Conservation (phyloP, 2,888 invertebrate species). For the Hydraecia micacea region DNA sequence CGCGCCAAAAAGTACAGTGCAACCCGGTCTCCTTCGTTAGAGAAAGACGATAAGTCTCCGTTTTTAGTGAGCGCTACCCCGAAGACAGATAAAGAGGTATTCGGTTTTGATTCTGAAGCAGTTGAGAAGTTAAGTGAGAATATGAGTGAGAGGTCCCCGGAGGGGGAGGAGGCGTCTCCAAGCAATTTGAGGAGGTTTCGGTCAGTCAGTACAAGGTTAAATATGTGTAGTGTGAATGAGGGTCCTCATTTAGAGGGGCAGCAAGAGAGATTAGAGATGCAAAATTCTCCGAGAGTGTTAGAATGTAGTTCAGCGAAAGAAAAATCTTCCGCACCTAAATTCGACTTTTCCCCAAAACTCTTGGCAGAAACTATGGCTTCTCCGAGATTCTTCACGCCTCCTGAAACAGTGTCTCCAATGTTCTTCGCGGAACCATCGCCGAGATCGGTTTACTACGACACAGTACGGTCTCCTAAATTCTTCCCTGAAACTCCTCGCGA, state of each 20-base stretch:
- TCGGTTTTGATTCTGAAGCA: slow-evolving; percentile 82
- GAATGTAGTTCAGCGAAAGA: slow-evolving; percentile 87
- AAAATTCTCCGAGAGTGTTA: slow-evolving; percentile 83
- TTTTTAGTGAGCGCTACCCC: slow-evolving; percentile 76
- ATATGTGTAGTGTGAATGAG: slow-evolving; percentile 84
- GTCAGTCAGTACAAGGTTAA: slow-evolving; percentile 85
- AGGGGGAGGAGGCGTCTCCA: slow-evolving; percentile 79
- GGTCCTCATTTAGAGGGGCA: slow-evolving; percentile 77
- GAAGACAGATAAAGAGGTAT: slow-evolving; percentile 81
- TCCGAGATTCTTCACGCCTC: slow-evolving; percentile 86
- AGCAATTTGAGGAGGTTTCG: slow-evolving; percentile 81
- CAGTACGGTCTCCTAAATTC: slow-evolving; percentile 85
- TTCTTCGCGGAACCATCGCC: slow-evolving; percentile 87
- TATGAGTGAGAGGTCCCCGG: slow-evolving; percentile 76
- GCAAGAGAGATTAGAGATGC: slow-evolving; percentile 83
- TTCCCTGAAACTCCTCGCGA: slow-evolving; percentile 86
- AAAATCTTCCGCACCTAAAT: slow-evolving; percentile 82
- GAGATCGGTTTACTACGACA: slow-evolving; percentile 86
- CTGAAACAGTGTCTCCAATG: slow-evolving; percentile 85
- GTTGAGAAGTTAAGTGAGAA: slow-evolving; percentile 76
- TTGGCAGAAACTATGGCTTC: slow-evolving; percentile 82
- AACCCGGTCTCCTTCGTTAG: slow-evolving; percentile 87
- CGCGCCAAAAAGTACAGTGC: slow-evolving; percentile 85
- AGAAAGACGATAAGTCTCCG: slow-evolving; percentile 88
- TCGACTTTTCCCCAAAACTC: slow-evolving; percentile 86